These are phyloP conservation scores for Drosophila recens DNA, from an alignment of 2,888 invertebrate genomes.

Conservation along the genomic window DNA sequence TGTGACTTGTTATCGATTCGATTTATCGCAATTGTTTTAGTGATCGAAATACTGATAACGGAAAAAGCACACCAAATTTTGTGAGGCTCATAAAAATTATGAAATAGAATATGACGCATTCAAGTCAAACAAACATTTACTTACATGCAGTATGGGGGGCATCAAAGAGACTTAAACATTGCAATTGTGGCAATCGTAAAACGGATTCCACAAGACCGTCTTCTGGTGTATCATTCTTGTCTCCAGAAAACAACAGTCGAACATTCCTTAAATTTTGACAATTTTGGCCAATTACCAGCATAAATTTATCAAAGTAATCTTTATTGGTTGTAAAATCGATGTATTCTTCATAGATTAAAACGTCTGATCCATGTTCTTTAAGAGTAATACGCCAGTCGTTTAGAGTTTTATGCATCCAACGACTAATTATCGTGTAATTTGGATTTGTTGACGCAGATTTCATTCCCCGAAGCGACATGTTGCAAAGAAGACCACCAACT, in stretches of 20 bases:
- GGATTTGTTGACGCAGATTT: neutral
- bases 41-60: conserved; percentile 4
- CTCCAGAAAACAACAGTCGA: conserved; percentile 24
- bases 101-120: conserved; percentile 11
- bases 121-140: conserved; percentile 1
- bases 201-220: conserved; percentile 15
- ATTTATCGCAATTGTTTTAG: neutral
- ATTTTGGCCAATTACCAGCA: conserved; percentile 13
- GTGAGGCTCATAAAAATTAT: conserved; percentile 2
- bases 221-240: conserved; percentile 18
- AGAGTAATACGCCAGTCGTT: conserved; percentile 28
- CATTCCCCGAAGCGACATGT: conserved; percentile 12
- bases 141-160: conserved; percentile 13
- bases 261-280: too few species aligned
- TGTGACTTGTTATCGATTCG: neutral
- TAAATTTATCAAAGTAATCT: conserved; percentile 19
- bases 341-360: conserved; percentile 35
- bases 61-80: neutral
- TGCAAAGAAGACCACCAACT: neutral
- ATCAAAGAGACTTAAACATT: conserved; percentile 28
- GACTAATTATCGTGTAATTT: conserved; percentile 30
- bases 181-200: conserved; percentile 16
- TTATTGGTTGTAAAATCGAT: conserved; percentile 28
- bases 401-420: conserved; percentile 40
- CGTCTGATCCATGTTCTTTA: conserved; percentile 1